Percentiles rank a stretch among this genome's conserved stretches.
Conservation (phyloP, 2,888 invertebrate species). For the Synergus itoensis region DNA sequence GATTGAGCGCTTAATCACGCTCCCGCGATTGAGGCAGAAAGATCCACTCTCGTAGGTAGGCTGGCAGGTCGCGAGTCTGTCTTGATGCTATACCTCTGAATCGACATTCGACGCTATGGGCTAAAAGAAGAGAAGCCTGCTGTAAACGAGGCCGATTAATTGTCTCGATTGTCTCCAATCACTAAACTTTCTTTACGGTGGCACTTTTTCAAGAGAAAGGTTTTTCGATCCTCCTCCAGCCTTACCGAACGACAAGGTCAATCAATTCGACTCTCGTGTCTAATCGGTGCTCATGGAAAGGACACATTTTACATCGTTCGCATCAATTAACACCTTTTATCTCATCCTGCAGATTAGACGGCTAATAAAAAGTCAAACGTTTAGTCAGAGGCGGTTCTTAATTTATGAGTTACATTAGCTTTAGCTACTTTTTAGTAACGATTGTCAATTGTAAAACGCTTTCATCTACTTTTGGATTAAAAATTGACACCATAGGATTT, state of each 20-base stretch:
- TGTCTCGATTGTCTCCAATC: conserved; percentile 41
- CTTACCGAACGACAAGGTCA: conserved; percentile 2
- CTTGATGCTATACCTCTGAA: background rate
- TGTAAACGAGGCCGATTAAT: conserved; percentile 20
- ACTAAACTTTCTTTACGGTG: conserved; percentile 26
- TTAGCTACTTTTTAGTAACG: background rate
- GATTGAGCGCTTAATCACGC: conserved; percentile 73
- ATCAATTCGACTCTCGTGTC: background rate
- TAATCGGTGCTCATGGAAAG: conserved; percentile 8
- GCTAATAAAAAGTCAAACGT: background rate
- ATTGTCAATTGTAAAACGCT: no score
- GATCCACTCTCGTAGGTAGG: conserved; percentile 57
- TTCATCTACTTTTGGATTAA: no score
- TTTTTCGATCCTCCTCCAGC: background rate
- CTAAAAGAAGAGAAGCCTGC: background rate
- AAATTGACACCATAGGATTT: no score
- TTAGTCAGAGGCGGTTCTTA: background rate
- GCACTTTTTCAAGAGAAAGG: conserved; percentile 10
- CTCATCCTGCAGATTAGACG: background rate
- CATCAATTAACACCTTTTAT: conserved; percentile 5
- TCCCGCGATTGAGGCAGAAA: conserved; percentile 58
- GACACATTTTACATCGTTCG: conserved; percentile 10
- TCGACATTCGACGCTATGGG: conserved; percentile 2
- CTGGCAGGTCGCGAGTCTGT: conserved; percentile 17
- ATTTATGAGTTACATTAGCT: background rate